Evolutionary conservation across 2,888 invertebrate genomes (phyloP).

Genomic region (Bellardia pandia): DNA sequence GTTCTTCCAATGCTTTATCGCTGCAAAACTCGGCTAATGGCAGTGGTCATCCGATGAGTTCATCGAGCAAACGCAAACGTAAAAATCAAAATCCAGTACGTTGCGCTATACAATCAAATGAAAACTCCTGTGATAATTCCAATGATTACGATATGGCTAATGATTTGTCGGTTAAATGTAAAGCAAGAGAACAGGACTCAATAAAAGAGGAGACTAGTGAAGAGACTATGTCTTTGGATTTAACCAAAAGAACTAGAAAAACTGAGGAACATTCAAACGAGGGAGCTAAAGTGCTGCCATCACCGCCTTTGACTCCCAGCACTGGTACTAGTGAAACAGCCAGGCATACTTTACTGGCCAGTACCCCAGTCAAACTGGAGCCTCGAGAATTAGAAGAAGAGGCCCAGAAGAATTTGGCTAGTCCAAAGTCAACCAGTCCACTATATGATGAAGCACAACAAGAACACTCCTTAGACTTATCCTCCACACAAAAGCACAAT

Average conservation of each 20-base stretch:
- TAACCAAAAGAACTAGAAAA: constrained; percentile 76
- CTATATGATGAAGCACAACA: constrained; percentile 36
- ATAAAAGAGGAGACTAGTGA: constrained; percentile 77
- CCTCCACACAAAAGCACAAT: constrained; percentile 64
- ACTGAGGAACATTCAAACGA: constrained; percentile 77
- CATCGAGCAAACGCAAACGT: constrained; percentile 90
- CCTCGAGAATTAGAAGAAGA: constrained; percentile 74
- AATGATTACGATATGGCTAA: constrained; percentile 82
- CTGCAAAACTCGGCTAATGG: constrained; percentile 70
- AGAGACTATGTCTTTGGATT: constrained; percentile 76
- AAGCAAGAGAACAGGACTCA: constrained; percentile 62
- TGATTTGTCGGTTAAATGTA: constrained; percentile 81
- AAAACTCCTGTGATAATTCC: constrained; percentile 82
- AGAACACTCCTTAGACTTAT: constrained; percentile 74
- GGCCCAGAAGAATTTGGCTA: neutral
- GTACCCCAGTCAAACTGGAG: constrained; percentile 76
- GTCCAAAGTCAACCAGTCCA: neutral
- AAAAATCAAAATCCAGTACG: constrained; percentile 95
- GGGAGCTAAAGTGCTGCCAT: constrained; percentile 82
- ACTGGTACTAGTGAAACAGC: constrained; percentile 71
- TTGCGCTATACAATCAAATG: constrained; percentile 86
- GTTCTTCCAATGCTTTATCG: constrained; percentile 60
- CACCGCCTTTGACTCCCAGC: constrained; percentile 82
- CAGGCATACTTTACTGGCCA: constrained; percentile 60
- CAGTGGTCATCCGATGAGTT: constrained; percentile 69